Percentiles rank a stretch among this genome's conserved stretches.
These are phyloP conservation scores for Scelioninae gen. 2 DNA, from an alignment of 2,888 invertebrate species.

Conservation along the genomic window DNA sequence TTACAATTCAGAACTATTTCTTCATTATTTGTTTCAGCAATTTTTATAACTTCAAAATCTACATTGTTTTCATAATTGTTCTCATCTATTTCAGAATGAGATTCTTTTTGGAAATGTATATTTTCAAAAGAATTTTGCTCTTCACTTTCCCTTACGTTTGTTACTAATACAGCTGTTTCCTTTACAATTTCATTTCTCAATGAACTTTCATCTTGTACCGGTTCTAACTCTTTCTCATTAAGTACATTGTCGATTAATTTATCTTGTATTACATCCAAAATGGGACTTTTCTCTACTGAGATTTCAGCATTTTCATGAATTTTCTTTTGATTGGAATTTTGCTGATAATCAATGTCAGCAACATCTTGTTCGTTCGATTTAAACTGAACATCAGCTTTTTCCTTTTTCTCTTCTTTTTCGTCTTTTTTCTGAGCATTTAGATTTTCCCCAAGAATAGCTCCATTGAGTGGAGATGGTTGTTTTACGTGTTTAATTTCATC, in stretches of 20 bases:
- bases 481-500: not conserved
- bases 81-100: too few relatives aligned
- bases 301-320: not conserved
- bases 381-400: not conserved
- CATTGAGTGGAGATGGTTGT: not conserved
- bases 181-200: too few relatives aligned
- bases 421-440: not conserved
- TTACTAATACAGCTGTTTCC: too few relatives aligned
- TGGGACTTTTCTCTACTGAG: not conserved
- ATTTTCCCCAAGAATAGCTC: not conserved
- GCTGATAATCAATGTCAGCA: not conserved
- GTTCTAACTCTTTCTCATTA: too few relatives aligned
- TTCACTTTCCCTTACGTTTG: too few relatives aligned
- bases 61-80: not conserved
- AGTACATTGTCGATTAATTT: not conserved
- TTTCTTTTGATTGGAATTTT: not conserved
- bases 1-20: not conserved
- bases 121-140: too few relatives aligned
- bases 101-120: too few relatives aligned
- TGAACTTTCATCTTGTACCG: too few relatives aligned
- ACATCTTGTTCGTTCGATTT: not conserved
- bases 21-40: not conserved
- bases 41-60: not conserved
- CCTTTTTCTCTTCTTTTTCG: not conserved
- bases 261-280: not conserved